phyloP scores from a whole-genome alignment of 1,140 invertebrate genomes.

The Ylistrum balloti region DNA sequence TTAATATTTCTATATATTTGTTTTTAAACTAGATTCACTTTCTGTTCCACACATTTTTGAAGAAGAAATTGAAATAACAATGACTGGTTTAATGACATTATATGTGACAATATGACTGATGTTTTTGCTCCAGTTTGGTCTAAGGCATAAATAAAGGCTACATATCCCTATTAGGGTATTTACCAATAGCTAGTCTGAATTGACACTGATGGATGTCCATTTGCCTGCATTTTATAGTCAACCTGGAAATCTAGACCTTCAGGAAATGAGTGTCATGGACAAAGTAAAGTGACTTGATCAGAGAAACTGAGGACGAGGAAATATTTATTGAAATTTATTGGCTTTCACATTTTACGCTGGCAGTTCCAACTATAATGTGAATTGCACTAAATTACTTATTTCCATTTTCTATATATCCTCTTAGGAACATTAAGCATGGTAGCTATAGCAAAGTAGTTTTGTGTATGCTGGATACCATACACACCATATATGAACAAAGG shows the following conservation, averaged over 20 bases:
- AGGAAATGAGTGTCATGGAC: constrained; percentile 9
- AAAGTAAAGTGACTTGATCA: not conserved
- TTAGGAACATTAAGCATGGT: not conserved
- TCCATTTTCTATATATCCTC: not conserved
- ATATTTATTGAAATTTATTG: not conserved
- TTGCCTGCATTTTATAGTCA: not conserved
- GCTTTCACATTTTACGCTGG: not conserved
- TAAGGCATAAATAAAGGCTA: not conserved
- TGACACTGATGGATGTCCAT: constrained; percentile 23
- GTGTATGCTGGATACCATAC: not conserved
- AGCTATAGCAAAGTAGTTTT: not conserved
- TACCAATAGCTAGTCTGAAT: not conserved
- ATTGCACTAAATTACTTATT: not conserved
- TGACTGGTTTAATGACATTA: not conserved
- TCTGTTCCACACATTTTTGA: too few relatives aligned
- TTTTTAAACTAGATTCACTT: too few relatives aligned
- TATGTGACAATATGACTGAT: not conserved
- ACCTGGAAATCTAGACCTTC: constrained; percentile 4
- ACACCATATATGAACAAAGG: not conserved
- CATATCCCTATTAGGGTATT: not conserved
- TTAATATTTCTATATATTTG: too few relatives aligned
- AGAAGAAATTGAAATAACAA: not conserved
- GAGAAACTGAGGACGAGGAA: too few relatives aligned
- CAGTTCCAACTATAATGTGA: not conserved
- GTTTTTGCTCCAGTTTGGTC: not conserved